phyloP scores from a whole-genome alignment of 2,888 invertebrate species.

The Leptinotarsa juncta region DNA sequence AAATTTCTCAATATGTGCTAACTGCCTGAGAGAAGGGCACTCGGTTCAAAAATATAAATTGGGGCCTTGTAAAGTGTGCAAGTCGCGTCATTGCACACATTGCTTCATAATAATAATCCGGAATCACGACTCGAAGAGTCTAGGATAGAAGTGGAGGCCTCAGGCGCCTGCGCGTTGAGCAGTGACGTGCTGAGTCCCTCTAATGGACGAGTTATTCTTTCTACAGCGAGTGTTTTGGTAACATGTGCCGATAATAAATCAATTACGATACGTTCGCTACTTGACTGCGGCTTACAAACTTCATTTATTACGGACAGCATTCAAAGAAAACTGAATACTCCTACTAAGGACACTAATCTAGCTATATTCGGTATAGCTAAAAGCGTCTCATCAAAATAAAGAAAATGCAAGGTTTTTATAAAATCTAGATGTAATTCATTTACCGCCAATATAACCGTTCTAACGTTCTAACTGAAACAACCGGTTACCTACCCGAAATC shows the following conservation, averaged over 20 bases:
- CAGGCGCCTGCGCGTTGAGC: not conserved
- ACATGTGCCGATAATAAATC: too few species aligned
- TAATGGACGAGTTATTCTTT: not conserved
- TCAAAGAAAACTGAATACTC: too few species aligned
- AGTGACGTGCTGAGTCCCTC: not conserved
- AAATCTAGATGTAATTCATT: constrained; percentile 23
- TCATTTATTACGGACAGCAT: too few species aligned
- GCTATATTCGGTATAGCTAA: not conserved
- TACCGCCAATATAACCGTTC: not conserved
- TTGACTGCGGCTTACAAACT: too few species aligned
- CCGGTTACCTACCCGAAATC: not conserved
- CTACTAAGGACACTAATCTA: too few species aligned
- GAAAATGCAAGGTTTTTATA: constrained; percentile 12
- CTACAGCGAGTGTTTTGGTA: not conserved
- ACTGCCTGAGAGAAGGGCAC: constrained; percentile 23
- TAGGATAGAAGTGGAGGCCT: not conserved
- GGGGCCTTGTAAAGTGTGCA: not conserved
- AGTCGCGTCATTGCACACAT: too few species aligned
- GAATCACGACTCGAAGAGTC: not conserved
- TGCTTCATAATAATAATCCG: not conserved
- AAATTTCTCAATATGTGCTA: constrained; percentile 19
- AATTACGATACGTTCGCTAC: too few species aligned
- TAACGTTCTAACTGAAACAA: not conserved
- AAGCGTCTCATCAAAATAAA: constrained; percentile 23
- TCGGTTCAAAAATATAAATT: constrained; percentile 7